Evolutionary conservation across 2,113 vertebrate genomes (phyloP).

Genomic region (Zosterops pallidus): DNA sequence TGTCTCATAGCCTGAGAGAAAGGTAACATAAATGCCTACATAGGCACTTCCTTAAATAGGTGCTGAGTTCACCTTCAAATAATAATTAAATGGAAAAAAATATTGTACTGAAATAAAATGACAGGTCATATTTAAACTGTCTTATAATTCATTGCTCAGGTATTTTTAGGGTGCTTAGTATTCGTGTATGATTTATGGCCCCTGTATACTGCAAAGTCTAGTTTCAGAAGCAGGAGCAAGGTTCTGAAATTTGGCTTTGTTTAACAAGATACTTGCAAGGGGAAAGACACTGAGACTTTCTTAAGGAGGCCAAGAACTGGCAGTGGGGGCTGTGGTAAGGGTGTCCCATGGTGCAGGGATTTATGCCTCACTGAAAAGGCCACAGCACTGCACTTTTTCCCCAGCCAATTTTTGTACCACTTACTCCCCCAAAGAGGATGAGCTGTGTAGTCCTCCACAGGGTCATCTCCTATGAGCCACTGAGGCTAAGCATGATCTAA

Average conservation of each 20-base stretch:
- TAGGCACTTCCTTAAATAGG: not conserved
- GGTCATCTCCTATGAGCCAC: not conserved
- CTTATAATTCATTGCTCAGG: slow-evolving; percentile 12
- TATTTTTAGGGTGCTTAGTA: slow-evolving; percentile 7
- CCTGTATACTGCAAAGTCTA: not conserved
- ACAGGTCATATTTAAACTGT: slow-evolving; percentile 11
- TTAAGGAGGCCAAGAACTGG: not conserved
- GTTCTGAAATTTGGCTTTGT: not conserved
- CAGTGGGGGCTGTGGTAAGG: not conserved
- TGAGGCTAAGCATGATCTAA: not conserved
- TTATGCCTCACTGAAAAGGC: not conserved
- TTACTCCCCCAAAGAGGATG: not conserved
- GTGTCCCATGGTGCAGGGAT: not conserved
- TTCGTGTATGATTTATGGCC: not conserved
- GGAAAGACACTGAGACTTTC: not conserved
- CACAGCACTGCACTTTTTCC: not conserved
- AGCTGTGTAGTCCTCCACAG: not conserved
- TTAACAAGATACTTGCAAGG: not conserved
- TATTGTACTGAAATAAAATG: slow-evolving; percentile 11
- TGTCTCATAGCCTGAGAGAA: not conserved
- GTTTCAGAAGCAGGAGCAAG: not conserved
- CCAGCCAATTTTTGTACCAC: not conserved
- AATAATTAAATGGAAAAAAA: slow-evolving; percentile 25
- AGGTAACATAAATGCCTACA: not conserved
- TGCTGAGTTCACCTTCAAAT: slow-evolving; percentile 25